Evolutionary conservation across 2,888 invertebrate species (phyloP), one percentile per base, ranked within the genome.

Genomic region (Melanchra persicariae): DNA sequence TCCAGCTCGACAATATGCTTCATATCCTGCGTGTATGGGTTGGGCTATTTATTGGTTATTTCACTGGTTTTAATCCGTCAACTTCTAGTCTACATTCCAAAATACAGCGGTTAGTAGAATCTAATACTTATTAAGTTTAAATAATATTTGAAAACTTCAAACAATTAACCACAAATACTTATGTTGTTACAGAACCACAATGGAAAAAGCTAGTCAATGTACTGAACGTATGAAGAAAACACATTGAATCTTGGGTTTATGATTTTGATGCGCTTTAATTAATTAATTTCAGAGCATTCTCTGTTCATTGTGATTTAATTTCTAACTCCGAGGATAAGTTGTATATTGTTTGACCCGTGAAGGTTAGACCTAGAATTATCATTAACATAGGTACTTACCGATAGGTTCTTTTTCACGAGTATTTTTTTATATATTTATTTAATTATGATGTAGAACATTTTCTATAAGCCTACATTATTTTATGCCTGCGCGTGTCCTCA

Each of bases 1-100:
- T 95, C 49, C 92, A 97, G 97, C 66, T 90, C 95, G 76, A 94
- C 97, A 22, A 82, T 97, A 77, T 95, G 95, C 59, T 97, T 97
- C 87, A 96, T 97, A 4, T 91, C 96, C 57, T 96, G 96, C 54
- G 91, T 95, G 5, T 97, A 97, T 86, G 94, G 91, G 45, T 74
- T 93, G 62, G 94, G 95, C 59, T 95, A 95, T 77, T 90, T 95
- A 43, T 85, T 96, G 15, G 91, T 96, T 17, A 94, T 96, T 58
- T 84, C 92, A 0, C 71, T 93, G n/a, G 95, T 96, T 68, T 90
- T 96, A 59, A 70, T 96, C 12, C 92, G 93, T 43, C 96, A 96
- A 81, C 77, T 96, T 26, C 60, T 96, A 22, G 91, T 96, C 61
- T 96, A 96, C 86, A 90, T 95, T 81, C 95, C 95, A 52, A 95